Conservation (phyloP, 2,888 invertebrate species). For the Ptychoptera albimana region DNA sequence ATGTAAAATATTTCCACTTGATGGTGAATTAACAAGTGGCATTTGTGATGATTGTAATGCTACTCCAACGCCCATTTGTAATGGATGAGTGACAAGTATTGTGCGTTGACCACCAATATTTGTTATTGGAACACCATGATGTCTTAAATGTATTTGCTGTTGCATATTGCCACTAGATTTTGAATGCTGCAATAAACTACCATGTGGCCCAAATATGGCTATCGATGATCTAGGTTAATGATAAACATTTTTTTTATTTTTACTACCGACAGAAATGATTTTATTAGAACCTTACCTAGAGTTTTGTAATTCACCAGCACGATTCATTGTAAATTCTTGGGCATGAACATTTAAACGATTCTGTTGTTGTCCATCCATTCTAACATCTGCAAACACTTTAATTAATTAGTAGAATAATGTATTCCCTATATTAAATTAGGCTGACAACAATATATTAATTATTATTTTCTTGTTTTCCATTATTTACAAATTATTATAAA, state of each 20-base stretch:
- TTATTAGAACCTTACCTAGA: too few species aligned
- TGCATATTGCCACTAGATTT: constrained; percentile 40
- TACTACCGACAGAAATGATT: too few species aligned
- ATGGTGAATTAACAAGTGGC: constrained; percentile 42
- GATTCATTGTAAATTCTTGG: constrained; percentile 71
- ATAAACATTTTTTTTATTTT: too few species aligned
- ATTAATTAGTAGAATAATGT: too few species aligned
- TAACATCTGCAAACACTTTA: constrained; percentile 34
- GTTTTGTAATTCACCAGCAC: constrained; percentile 19
- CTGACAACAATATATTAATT: too few species aligned
- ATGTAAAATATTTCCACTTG: constrained; percentile 55
- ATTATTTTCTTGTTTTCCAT: too few species aligned
- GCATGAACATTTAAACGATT: constrained; percentile 75
- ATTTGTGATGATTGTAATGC: constrained; percentile 19
- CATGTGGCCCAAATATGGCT: constrained; percentile 19
- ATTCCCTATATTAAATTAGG: too few species aligned
- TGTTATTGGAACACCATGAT: constrained; percentile 10
- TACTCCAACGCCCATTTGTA: constrained; percentile 17
- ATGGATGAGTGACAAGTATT: constrained; percentile 27
- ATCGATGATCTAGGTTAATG: constrained; percentile 23
- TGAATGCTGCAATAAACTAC: constrained; percentile 28
- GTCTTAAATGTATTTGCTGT: constrained; percentile 23
- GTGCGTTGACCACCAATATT: constrained; percentile 20
- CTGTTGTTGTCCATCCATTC: constrained; percentile 38
- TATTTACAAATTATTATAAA: background rate